Evolutionary conservation across 2,797 vertebrate genomes (phyloP), one percentile per base, ranked within the genome.

Genomic region (Falco novaeseelandiae): DNA sequence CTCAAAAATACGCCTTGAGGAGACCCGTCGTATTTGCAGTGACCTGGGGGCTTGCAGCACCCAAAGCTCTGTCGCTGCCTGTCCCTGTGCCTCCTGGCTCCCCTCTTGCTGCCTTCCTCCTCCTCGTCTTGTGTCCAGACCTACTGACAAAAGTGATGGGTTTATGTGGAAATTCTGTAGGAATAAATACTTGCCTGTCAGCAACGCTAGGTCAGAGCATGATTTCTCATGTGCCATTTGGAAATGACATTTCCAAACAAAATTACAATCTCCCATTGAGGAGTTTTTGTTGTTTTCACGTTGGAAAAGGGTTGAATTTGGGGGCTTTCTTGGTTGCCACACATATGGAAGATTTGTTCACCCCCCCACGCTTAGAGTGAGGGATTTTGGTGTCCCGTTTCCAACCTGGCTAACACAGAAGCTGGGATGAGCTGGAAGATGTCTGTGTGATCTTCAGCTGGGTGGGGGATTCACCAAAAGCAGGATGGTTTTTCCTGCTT

Each of bases 101-200:
- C 57, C 61, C 52, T 52, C 54, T 54, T 3, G 22, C 66, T 58
- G 63, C 84, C 78, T 77, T 62, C 90, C 55, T 52, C 13, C 69
- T 29, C 70, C 36, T 62, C 87, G 80, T 12, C 71, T 17, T 7
- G 26, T 73, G 85, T 57, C 90, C 93, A 78, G 76, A 78, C 22
- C 61, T 32, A 65, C 85, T 72, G 94, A 91, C 90, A 88, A 55
- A 70, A 93, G 25, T 29, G 69, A 83, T 67, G 88, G 93, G 5
- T 91, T 95, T 71, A 78, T 78, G 94, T 93, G 94, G 95, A 90
- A 95, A 86, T 86, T 90, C 17, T 48, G 83, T n/a, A 80, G 83
- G 92, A 80, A 86, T 97, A 95, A 94, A 89, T 63, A 89, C 71
- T 71, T 81, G 55, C 76, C 90, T 94, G 95, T 97, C 94, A 67